Conservation (phyloP, 2,113 vertebrate species). For the Dipodomys spectabilis region DNA sequence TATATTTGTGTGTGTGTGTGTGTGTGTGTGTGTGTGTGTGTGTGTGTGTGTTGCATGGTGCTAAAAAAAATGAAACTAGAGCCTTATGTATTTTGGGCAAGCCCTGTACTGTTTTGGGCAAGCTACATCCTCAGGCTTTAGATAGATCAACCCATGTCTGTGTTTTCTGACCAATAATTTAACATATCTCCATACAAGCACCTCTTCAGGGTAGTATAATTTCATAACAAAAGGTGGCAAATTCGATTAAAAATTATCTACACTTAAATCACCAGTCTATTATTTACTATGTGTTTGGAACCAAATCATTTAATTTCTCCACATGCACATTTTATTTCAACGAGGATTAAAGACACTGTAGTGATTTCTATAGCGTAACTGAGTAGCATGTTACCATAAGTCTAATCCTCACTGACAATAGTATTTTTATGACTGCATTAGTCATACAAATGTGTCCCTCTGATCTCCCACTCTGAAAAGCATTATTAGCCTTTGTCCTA, state of each 20-base stretch:
- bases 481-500: not conserved
- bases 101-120: too few relatives aligned
- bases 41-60: too few relatives aligned
- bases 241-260: not conserved
- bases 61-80: too few relatives aligned
- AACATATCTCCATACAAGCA: not conserved
- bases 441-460: not conserved
- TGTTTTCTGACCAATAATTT: constrained; percentile 10
- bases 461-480: not conserved
- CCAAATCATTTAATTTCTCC: not conserved
- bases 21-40: too few relatives aligned
- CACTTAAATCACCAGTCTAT: not conserved
- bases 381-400: not conserved
- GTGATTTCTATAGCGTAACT: not conserved
- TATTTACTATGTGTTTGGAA: not conserved
- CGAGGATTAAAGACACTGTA: not conserved
- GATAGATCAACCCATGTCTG: not conserved
- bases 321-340: not conserved
- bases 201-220: not conserved
- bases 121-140: not conserved
- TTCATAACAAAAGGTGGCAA: not conserved
- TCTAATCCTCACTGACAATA: not conserved
- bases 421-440: not conserved
- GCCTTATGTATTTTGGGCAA: too few relatives aligned
- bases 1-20: too few relatives aligned